Base-by-base conservation (phyloP, 1,140 invertebrate species). In the Oryzaephilus surinamensis region DNA sequence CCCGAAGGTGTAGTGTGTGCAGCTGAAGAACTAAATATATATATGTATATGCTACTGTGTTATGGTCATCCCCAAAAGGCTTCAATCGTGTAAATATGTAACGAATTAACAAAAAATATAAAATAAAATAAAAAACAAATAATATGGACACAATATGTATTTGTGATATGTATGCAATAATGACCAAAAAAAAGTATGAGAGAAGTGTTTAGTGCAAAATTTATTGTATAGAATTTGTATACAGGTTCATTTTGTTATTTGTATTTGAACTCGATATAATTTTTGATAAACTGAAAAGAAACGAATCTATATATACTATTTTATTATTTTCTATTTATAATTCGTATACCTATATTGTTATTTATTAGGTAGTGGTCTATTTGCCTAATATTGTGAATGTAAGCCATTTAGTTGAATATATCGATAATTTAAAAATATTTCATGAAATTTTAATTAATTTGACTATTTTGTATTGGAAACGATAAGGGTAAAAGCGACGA, bases 141-240 rank as follows among this genome's bases (percentile, higher is more conserved):
- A 24, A 7, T 24, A 24, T n/a, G 10, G 8, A 30, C 29, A 12
- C 4, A 30, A 30, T 28, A n/a, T 26, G 29, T 12, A 16, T 37
- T 46, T 46, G 44, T 46, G 44, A 46, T 46, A 46, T 21, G 44
- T 46, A 46, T 42, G 44, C 44, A 46, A 46, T 46, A 46, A 46
- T 41, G 43, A 45, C 43, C 38, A 41, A 41, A 32, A 27, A 32
- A 33, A 42, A 17, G 10, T 8, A 24, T 11, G 8, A 24, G 23
- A 8, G 23, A 24, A 21, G 4, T 24, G 11, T 4, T n/a, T 8
- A 6, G 23, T 24, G 23, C 11, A 11, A n/a, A 24, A 4, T 7
- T 24, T 24, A 24, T 24, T 6, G 10, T 24, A 20, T 5, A 20
- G 8, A 8, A 6, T 24, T 10, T 24, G 23, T 11, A 24, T 24